A percentile compares a stretch with the other conserved stretches of the same genome.
Conservation (phyloP, 92 coral and sea anemone genomes). For the Bergia puertoricense region DNA sequence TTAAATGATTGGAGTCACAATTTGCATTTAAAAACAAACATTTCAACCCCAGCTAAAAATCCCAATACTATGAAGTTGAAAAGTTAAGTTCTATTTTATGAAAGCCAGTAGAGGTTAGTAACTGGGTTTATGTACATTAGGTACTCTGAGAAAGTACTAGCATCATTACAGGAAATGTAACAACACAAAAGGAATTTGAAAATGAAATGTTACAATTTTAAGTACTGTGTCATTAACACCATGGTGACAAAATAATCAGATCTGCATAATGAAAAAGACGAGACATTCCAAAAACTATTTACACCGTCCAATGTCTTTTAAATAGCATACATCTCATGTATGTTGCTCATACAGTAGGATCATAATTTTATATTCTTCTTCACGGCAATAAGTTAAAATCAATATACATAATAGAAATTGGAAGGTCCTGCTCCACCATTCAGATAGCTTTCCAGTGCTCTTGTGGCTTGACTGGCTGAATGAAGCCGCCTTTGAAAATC, state of each 20-base stretch:
- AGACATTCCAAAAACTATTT: slow-evolving; percentile 7
- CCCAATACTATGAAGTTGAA: background rate
- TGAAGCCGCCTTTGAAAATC: slow-evolving; percentile 87
- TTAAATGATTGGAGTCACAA: background rate
- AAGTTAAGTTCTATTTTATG: background rate
- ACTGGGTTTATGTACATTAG: too few relatives aligned
- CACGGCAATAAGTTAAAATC: slow-evolving; percentile 48
- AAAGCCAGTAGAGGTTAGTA: too few relatives aligned
- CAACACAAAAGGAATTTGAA: background rate
- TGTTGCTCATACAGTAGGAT: slow-evolving; percentile 46
- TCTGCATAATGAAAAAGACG: slow-evolving; percentile 20
- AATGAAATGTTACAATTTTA: background rate
- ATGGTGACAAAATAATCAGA: background rate
- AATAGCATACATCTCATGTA: slow-evolving; percentile 78
- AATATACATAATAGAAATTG: slow-evolving; percentile 83
- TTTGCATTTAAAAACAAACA: too few relatives aligned
- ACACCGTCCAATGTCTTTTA: slow-evolving; percentile 50
- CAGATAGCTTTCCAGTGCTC: slow-evolving; percentile 75
- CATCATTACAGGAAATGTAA: background rate
- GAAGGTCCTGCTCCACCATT: slow-evolving; percentile 66
- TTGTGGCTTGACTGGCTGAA: slow-evolving; percentile 75
- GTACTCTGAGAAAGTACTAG: background rate
- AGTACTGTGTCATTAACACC: background rate
- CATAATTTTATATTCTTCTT: slow-evolving; percentile 52
- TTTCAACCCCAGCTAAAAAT: too few relatives aligned